Conservation (phyloP, 2,113 vertebrate genomes). For the Ailuropoda melanoleuca region DNA sequence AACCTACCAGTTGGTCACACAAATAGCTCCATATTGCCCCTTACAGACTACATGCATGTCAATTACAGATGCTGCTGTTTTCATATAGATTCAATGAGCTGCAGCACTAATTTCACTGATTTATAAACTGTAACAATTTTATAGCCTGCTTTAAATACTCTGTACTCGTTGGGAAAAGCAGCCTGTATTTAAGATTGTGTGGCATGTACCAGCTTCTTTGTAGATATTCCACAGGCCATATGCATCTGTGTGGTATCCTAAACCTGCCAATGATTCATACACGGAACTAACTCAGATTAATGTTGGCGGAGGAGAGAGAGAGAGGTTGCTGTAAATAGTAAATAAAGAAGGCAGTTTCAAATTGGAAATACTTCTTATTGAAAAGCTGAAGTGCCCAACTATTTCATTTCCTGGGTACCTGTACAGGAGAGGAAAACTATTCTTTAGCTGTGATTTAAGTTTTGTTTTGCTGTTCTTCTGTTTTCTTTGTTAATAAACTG, state of each 20-base stretch:
- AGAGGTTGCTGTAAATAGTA: accelerated
- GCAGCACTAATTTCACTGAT: conserved; percentile 49
- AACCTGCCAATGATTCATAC: not conserved
- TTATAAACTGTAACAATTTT: conserved; percentile 61
- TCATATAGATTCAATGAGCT: conserved; percentile 51
- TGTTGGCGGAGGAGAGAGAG: accelerated
- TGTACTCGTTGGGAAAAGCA: not conserved
- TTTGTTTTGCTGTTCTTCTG: not conserved
- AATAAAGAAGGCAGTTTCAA: not conserved
- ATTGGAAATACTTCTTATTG: not conserved
- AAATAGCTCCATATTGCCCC: not conserved
- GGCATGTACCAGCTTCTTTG: not conserved
- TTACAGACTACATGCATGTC: not conserved
- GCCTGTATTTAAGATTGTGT: not conserved
- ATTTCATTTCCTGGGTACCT: not conserved
- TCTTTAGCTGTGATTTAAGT: not conserved
- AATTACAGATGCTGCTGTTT: not conserved
- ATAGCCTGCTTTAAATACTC: conserved; percentile 48
- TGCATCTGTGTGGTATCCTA: not conserved
- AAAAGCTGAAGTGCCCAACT: not conserved
- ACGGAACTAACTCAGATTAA: not conserved
- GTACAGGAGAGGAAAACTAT: accelerated
- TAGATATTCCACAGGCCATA: not conserved
- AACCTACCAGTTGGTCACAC: not conserved
- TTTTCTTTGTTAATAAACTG: not conserved